Conservation (phyloP, 2,797 vertebrate species). For the Crocidura indochinensis region DNA sequence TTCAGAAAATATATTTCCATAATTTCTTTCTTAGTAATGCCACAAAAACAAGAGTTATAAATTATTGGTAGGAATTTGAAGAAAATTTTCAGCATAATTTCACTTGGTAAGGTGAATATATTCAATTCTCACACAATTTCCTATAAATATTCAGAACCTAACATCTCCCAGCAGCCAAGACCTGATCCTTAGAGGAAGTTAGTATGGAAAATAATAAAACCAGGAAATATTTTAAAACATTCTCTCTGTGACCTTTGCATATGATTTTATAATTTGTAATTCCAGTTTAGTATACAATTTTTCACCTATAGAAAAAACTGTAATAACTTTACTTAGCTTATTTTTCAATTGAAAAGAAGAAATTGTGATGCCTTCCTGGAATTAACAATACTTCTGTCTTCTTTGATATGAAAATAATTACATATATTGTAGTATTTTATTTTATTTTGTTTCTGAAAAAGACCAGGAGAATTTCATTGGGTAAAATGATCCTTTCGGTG, state of each 20-base stretch:
- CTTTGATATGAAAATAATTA: conserved; percentile 51
- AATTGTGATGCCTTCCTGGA: conserved; percentile 46
- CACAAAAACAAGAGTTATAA: conserved; percentile 67
- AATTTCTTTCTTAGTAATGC: conserved; percentile 73
- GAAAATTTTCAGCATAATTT: conserved; percentile 2
- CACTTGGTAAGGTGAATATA: conserved; percentile 13
- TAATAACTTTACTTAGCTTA: conserved; percentile 54
- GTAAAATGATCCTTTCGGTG: not conserved
- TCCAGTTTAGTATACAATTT: not conserved
- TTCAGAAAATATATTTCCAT: conserved; percentile 64
- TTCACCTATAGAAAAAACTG: conserved; percentile 26
- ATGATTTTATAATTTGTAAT: conserved; percentile 1
- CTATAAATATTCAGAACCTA: not conserved
- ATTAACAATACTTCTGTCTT: conserved; percentile 48
- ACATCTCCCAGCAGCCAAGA: not conserved
- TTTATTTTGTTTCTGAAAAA: conserved; percentile 54
- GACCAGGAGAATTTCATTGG: conserved; percentile 18
- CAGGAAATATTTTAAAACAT: conserved; percentile 28
- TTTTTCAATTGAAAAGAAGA: conserved; percentile 50
- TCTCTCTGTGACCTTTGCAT: conserved; percentile 33
- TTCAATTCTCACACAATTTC: not conserved
- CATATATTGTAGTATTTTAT: conserved; percentile 55
- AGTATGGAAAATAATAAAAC: conserved; percentile 56
- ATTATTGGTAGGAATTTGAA: conserved; percentile 41
- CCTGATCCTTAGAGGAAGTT: not conserved